These are phyloP conservation scores for Piprites chloris DNA, from an alignment of 2,113 vertebrate species.

Conservation along the genomic window DNA sequence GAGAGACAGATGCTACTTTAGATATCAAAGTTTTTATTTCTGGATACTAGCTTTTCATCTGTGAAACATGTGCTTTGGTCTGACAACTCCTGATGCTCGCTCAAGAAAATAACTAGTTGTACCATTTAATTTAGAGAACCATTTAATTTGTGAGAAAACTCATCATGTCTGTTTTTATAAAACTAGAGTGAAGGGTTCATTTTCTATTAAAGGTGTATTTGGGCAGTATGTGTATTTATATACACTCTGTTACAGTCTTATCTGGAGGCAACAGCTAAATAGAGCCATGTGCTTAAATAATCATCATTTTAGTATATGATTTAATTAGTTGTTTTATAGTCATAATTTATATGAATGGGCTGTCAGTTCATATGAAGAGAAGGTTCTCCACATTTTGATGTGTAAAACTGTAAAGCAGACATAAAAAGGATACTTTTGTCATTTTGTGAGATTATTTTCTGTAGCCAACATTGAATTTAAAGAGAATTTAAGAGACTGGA, in stretches of 20 bases:
- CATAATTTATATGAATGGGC: neutral
- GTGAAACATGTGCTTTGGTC: neutral
- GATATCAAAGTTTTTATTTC: constrained; percentile 22
- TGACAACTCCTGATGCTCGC: neutral
- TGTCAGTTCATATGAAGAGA: neutral
- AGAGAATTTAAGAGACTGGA: neutral
- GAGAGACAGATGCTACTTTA: constrained; percentile 45
- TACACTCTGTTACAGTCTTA: neutral
- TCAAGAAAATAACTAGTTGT: neutral
- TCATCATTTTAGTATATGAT: neutral
- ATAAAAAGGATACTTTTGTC: neutral
- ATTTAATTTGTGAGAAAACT: neutral
- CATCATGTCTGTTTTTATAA: neutral
- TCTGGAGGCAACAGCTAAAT: neutral
- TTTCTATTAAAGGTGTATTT: neutral
- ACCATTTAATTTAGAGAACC: neutral
- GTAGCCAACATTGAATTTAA: neutral
- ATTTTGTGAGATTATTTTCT: neutral
- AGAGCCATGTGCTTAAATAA: neutral
- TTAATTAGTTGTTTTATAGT: neutral
- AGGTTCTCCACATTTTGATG: neutral
- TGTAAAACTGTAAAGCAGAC: neutral
- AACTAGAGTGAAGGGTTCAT: neutral
- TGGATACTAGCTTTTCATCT: neutral
- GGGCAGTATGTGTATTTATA: neutral